These are phyloP conservation scores for Phenacoccus solenopsis DNA, from an alignment of 1,140 invertebrate species.

Conservation along the genomic window DNA sequence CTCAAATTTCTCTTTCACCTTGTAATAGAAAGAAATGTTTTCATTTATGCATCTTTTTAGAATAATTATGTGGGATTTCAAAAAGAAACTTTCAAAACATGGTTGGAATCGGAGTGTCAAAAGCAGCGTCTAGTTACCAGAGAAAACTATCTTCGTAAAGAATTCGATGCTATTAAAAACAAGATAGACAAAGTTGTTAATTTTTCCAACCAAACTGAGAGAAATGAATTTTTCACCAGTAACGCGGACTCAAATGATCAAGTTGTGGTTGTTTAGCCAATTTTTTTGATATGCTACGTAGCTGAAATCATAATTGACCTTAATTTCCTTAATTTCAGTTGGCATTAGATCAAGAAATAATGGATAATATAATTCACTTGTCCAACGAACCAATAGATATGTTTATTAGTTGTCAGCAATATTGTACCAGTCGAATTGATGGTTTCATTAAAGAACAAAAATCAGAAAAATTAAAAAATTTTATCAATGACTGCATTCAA, in stretches of 20 bases:
- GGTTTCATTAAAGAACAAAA: background rate
- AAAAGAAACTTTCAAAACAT: slow-evolving; percentile 6
- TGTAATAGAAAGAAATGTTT: too few relatives aligned
- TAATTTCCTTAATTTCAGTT: background rate
- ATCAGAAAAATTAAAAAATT: background rate
- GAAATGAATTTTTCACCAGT: background rate
- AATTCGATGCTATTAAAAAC: background rate
- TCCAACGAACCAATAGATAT: background rate
- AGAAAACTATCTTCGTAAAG: background rate
- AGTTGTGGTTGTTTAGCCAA: background rate
- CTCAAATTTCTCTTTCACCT: too few relatives aligned
- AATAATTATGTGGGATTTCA: background rate
- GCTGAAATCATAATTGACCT: background rate
- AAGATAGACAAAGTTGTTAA: background rate
- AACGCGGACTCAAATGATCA: background rate
- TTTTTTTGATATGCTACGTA: too few relatives aligned
- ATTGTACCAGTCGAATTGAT: background rate
- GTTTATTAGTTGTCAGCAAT: background rate
- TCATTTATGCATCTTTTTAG: background rate
- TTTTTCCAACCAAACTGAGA: background rate
- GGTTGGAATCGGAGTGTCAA: background rate
- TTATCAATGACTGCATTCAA: background rate
- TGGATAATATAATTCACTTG: background rate
- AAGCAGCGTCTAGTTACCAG: background rate
- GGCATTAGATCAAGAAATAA: background rate